Evolutionary conservation across 2,113 vertebrate species (phyloP).

Genomic region (Amphilophus citrinellus): DNA sequence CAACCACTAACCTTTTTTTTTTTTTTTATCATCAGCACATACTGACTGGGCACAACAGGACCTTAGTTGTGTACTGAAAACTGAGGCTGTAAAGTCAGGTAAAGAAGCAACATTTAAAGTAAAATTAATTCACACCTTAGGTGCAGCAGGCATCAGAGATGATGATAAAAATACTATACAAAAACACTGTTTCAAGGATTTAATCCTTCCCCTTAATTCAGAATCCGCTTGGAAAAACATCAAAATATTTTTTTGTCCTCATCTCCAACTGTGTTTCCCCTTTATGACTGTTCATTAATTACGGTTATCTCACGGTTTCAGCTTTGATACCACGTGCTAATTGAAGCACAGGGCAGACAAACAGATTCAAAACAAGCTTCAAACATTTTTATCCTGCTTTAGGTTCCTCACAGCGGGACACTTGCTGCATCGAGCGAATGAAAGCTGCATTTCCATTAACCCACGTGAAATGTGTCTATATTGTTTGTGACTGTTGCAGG

Average conservation of each 20-base stretch:
- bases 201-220: background rate
- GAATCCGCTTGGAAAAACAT: background rate
- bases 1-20: constrained; percentile 31
- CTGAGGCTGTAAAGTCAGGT: background rate
- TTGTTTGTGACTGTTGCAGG: background rate
- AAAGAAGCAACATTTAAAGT: no score
- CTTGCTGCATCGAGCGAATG: background rate
- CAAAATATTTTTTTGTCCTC: constrained; percentile 12
- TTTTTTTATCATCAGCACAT: background rate
- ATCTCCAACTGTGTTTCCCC: background rate
- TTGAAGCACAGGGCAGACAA: background rate
- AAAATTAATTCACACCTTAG: background rate
- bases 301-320: background rate
- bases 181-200: background rate
- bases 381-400: background rate
- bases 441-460: background rate
- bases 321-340: constrained; percentile 24
- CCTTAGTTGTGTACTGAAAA: background rate
- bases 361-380: constrained; percentile 13
- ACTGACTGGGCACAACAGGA: background rate
- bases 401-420: background rate
- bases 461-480: background rate
- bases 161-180: background rate
- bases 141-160: fast-evolving
- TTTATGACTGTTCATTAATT: constrained; percentile 16